Evolutionary conservation across 92 coral and sea anemone species (phyloP), one percentile per base, ranked within the genome.

Genomic region (Porites cylindrica): DNA sequence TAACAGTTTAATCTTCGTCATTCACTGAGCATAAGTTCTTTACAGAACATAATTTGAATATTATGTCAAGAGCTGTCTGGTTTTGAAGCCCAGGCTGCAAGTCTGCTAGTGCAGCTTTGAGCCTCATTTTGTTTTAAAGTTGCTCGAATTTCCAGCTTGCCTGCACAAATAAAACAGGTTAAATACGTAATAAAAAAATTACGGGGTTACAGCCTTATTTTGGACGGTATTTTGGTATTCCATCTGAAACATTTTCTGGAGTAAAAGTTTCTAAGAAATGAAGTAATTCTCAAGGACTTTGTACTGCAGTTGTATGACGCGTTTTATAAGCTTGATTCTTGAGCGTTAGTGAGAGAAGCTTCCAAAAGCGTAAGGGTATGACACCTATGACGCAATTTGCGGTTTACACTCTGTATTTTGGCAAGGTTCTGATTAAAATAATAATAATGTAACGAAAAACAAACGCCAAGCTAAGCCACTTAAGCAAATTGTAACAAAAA

Each of bases 21-120:
- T 75, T 75, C 79, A 75, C 4, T 62, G 10, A 51, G 79, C 19
- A 67, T 29, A 4, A 19, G n/a, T 7, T 43, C 51, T 72, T 72
- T 72, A 43, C 77, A 72, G 12, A 72, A 72, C 59, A 47, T 21
- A 72, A 47, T 43, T 72, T 43, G 10, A 72, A 72, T 72, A 43
- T 2, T 43, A 72, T 3, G 59, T 72, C 77, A 11, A 51, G 77
- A 47, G 82, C 71, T 62, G 58, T 78, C 71, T 16, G 56, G 82
- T 78, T 62, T 78, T 78, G 71, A 63, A 62, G 82, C 82, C 82
- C 71, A 61, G 59, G 70, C 79, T 13, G 70, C 54, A 78, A 78
- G 56, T n/a, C n/a, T n/a, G n/a, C n/a, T n/a, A n/a, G n/a, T n/a
- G n/a, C n/a, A n/a, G n/a, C n/a, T 77, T 61, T 62, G 82, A 77